Base-by-base conservation (phyloP, 2,888 invertebrate species). In the Lacanobia wlatinum region DNA sequence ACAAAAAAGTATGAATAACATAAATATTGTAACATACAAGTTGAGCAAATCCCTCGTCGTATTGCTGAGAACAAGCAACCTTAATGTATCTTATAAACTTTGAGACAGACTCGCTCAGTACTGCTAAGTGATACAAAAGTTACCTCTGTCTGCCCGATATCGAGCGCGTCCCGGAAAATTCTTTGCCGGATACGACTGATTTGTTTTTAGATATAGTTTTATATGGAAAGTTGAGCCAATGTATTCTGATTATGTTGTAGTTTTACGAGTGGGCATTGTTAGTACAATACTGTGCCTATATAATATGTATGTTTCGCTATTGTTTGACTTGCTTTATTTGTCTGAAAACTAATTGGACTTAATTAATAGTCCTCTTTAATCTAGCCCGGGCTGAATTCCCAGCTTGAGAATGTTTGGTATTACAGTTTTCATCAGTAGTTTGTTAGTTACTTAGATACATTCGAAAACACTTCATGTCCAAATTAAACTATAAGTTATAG, bases 1-100 rank as follows among this genome's bases (percentile, higher is more conserved):
- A 75, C 84, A 68, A 72, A 48, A 73, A 69, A 73, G 46, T 71
- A 63, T 63, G 76, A 34, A 70, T 43, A 40, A 73, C 40, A 52
- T 72, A 79, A 72, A 81, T 58, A 63, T 72, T 70, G 52, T 18
- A 63, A 61, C 69, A 67, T 58, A 76, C 60, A 70, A 68, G 65
- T 80, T 63, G 70, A 75, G 60, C 70, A 80, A 83, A 76, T 80
- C 70, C 71, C 69, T 82, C 66, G 40, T 56, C 73, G 43, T 81
- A 84, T 76, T 71, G 59, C 53, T 23, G 59, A 43, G 56, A 73
- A 84, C 82, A 86, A 84, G 87, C 79, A 55, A 59, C 56, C 70
- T 62, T 79, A 79, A 84, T 80, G 67, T 84, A 68, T 72, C 67
- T 73, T 71, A 70, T 65, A 75, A 86, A 81, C 69, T 79, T 82